Conservation (phyloP, 1,140 invertebrate genomes). For the Aphidius ervi region DNA sequence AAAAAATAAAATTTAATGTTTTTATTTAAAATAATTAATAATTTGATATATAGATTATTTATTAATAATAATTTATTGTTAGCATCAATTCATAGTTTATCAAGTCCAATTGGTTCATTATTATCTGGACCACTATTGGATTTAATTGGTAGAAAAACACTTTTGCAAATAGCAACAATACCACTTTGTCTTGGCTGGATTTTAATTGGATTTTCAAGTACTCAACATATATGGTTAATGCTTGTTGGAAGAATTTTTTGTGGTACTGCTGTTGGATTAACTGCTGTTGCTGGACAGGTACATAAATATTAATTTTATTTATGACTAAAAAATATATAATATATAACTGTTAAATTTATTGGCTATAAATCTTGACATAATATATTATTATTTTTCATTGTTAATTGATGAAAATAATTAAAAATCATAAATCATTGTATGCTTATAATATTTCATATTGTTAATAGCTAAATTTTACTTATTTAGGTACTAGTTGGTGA, state of each 20-base stretch:
- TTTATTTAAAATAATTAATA: too few species aligned
- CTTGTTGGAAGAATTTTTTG: slow-evolving; percentile 63
- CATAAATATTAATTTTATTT: slow-evolving; percentile 9
- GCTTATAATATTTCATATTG: too few species aligned
- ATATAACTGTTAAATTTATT: not conserved
- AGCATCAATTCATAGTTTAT: slow-evolving; percentile 66
- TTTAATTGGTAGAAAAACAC: slow-evolving; percentile 57
- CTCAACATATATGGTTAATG: slow-evolving; percentile 54
- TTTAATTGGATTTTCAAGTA: slow-evolving; percentile 55
- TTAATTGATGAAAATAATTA: not conserved
- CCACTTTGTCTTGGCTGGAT: slow-evolving; percentile 63
- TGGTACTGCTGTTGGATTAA: slow-evolving; percentile 66
- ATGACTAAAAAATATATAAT: not conserved
- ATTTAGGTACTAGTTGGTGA: slow-evolving; percentile 67
- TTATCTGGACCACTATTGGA: slow-evolving; percentile 64
- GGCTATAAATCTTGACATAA: not conserved
- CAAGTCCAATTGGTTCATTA: slow-evolving; percentile 63
- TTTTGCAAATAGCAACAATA: slow-evolving; percentile 57
- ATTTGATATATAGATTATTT: slow-evolving; percentile 3
- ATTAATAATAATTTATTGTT: slow-evolving; percentile 29
- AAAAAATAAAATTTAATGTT: too few species aligned
- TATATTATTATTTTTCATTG: slow-evolving; percentile 9
- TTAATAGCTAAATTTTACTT: slow-evolving; percentile 19
- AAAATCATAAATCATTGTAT: not conserved
- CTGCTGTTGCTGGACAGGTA: slow-evolving; percentile 66